Evolutionary conservation across 2,113 vertebrate genomes (phyloP), one percentile per base, ranked within the genome.

Genomic region (Ursus arctos): DNA sequence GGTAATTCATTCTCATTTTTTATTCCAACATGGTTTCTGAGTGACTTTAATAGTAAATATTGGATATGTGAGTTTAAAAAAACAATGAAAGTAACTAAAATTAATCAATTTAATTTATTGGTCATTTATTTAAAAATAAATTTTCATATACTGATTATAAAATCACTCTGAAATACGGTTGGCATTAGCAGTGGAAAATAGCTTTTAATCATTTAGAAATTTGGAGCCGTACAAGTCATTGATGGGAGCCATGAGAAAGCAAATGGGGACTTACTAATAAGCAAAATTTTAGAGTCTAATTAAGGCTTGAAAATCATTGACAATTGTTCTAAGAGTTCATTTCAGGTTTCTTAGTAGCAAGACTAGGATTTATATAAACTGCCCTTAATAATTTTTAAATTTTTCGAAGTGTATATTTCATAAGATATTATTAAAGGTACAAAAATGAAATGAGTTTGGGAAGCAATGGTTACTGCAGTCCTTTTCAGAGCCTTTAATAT

Each of bases 41-140:
- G 72, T 79, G 33, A 33, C 49, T 81, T 55, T 55, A 83, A 76
- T 61, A 65, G 36, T 43, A 59, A 88, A 82, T 82, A 81, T 51
- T 77, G 84, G 3, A 83, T 74, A 81, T 51, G 1, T 65, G 14
- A 92, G 43, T 88, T 88, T 49, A 5, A 33, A 57, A 74, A 94
- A 33, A 15, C 59, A 88, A 86, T 85, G 36, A 47, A 95, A 74
- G 65, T 97, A 88, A 97, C 92, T 93, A 93, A 96, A 96, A 82
- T 65, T 63, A 43, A 81, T 85, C 82, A 59, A n/a, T 65, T 59
- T 85, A 92, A 92, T 55, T 96, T 16, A 82, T 79, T 92, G 67
- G 10, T 91, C 76, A 72, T 80, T 93, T 96, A 88, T 96, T 93
- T 49, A 0, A 80, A 83, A 97, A 69, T 71, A 92, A 90, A 85